Evolutionary conservation across 2,888 invertebrate species (phyloP), one percentile per base, ranked within the genome.

Genomic region (Ophion ventricosus): DNA sequence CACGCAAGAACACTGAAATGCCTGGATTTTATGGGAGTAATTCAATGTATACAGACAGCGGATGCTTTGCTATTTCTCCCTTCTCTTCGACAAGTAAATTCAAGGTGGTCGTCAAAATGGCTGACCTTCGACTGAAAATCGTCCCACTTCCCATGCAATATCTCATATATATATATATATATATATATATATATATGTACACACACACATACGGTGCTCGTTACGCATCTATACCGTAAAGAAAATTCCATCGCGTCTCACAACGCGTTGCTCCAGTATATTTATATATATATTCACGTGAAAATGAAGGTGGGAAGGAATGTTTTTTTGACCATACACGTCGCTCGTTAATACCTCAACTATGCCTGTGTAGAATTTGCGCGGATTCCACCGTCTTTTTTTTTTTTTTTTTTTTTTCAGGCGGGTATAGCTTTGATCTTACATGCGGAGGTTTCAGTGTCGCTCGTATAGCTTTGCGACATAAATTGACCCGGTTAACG

Each of bases 111-210:
- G 56, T 57, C 70, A 57, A 57, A 57, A 70, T 57, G 26, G 56
- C 56, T 70, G 70, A 70, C 70, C 70, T 35, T 29, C 56, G 70
- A 70, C 70, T 35, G 20, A 70, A 70, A 70, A 70, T 70, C 56
- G 70, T 70, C 10, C 69, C n/a, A 69, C 69, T 69, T 69, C 69
- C 54, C 69, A 69, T 49, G 69, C n/a, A 54, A 69, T 17, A 35
- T 20, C 10, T 35, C 56, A n/a, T 35, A n/a, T 29, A 4, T 23
- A n/a, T 25, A 11, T 26, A 59, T 25, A 11, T 1, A 11, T 1
- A 56, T 57, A 14, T 10, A 14, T 14, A 35, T 35, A n/a, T n/a
- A n/a, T n/a, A n/a, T n/a, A n/a, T n/a, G n/a, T n/a, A 35, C 23
- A 11, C 35, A 35, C 64, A 11, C 26, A 20, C n/a, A 11, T 5